Percentiles rank a stretch among this genome's conserved stretches.
Evolutionary conservation across 1,140 invertebrate species (phyloP).

Genomic region (Brachionus sp.): DNA sequence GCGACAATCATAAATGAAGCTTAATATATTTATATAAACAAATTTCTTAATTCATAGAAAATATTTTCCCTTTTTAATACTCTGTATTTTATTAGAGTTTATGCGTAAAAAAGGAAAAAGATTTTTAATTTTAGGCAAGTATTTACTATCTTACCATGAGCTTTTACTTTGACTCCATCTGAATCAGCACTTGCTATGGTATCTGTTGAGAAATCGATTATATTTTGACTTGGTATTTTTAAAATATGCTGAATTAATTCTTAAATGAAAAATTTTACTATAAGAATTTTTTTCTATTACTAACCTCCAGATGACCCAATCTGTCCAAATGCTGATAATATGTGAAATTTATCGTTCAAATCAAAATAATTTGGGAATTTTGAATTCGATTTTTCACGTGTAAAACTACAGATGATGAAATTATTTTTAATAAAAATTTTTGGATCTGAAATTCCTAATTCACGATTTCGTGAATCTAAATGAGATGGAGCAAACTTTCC

Average conservation of each 20-base stretch:
- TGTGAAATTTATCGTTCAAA: not conserved
- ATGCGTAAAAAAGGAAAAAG: no score
- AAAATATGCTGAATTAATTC: conserved; percentile 16
- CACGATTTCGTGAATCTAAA: not conserved
- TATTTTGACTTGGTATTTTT: conserved; percentile 11
- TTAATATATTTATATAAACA: not conserved
- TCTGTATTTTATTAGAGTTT: not conserved
- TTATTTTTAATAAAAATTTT: not conserved
- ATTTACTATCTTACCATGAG: conserved; percentile 1
- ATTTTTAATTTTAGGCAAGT: not conserved
- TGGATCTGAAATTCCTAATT: conserved; percentile 8
- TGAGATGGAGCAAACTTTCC: not conserved
- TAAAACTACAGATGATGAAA: conserved; percentile 28
- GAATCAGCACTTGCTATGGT: not conserved
- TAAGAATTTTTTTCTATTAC: not conserved
- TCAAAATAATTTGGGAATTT: conserved; percentile 17
- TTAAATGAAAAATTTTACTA: not conserved
- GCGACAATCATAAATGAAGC: conserved; percentile 30
- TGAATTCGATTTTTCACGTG: not conserved
- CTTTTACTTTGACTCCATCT: conserved; percentile 24
- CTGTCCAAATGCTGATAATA: conserved; percentile 21
- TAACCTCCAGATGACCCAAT: conserved; percentile 3
- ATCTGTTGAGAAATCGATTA: not conserved
- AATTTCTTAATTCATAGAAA: not conserved
- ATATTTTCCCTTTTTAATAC: no score